These are phyloP conservation scores for Heliothis subflexa DNA, from an alignment of 1,140 invertebrate genomes.

Conservation along the genomic window DNA sequence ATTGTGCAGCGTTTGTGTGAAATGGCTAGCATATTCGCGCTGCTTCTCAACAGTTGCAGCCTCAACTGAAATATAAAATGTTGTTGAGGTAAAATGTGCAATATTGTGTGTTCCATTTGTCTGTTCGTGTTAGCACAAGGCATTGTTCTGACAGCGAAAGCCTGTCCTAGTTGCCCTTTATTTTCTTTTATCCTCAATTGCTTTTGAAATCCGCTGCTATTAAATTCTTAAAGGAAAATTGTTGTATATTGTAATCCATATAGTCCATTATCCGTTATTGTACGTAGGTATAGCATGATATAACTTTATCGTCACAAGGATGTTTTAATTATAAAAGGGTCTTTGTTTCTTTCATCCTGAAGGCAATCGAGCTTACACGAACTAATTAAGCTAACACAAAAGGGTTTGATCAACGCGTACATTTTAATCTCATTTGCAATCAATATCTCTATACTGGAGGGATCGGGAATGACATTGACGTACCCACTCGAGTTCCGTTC, in stretches of 20 bases:
- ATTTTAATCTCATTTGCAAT: slow-evolving; percentile 59
- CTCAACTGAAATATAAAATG: slow-evolving; percentile 58
- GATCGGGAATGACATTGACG: slow-evolving; percentile 50
- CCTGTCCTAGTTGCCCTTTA: slow-evolving; percentile 28
- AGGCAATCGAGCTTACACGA: slow-evolving; percentile 30
- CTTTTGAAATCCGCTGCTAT: slow-evolving; percentile 20
- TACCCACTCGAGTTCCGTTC: slow-evolving; percentile 42
- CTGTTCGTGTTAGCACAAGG: slow-evolving; percentile 21
- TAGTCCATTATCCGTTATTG: background rate
- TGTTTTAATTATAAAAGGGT: slow-evolving; percentile 31
- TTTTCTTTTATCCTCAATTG: slow-evolving; percentile 34
- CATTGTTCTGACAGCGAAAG: slow-evolving; percentile 28
- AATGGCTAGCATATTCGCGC: slow-evolving; percentile 70
- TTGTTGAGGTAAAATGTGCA: slow-evolving; percentile 66
- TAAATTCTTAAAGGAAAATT: slow-evolving; percentile 1
- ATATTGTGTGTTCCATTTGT: slow-evolving; percentile 61
- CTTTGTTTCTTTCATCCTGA: slow-evolving; percentile 30
- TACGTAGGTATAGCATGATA: background rate
- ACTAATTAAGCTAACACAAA: slow-evolving; percentile 53
- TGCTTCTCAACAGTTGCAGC: slow-evolving; percentile 53
- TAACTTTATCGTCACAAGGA: background rate
- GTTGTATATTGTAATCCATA: background rate
- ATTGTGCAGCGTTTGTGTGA: slow-evolving; percentile 73
- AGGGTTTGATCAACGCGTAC: slow-evolving; percentile 47
- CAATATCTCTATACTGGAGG: slow-evolving; percentile 51